Conservation (phyloP, 2,797 vertebrate genomes). For the Danio tinwini region DNA sequence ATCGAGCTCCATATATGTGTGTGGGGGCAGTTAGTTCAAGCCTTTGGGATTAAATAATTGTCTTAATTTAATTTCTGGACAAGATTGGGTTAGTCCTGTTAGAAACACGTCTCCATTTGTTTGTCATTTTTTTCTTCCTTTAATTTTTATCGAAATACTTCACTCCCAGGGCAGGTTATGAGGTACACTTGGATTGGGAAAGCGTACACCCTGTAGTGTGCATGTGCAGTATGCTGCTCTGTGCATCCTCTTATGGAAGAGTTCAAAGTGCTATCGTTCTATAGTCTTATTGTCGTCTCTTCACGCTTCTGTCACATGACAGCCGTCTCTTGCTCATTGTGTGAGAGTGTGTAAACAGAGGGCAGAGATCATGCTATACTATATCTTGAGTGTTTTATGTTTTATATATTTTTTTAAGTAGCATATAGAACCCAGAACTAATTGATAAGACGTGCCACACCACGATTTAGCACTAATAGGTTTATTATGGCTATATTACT, state of each 20-base stretch:
- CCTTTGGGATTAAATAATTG: constrained; percentile 59
- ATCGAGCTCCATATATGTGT: constrained; percentile 39
- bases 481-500: neutral
- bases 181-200: constrained; percentile 45
- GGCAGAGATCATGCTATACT: constrained; percentile 39
- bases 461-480: constrained; percentile 30
- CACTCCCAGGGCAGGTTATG: constrained; percentile 46
- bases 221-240: constrained; percentile 52
- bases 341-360: constrained; percentile 32
- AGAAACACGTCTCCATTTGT: constrained; percentile 36
- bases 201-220: constrained; percentile 43
- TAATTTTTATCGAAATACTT: constrained; percentile 27
- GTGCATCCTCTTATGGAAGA: constrained; percentile 50
- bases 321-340: constrained; percentile 37
- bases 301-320: constrained; percentile 38
- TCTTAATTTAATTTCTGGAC: constrained; percentile 68
- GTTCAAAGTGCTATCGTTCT: constrained; percentile 52
- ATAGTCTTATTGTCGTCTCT: constrained; percentile 54
- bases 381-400: constrained; percentile 43
- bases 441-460: constrained; percentile 39
- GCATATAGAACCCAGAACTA: constrained; percentile 39
- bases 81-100: constrained; percentile 48
- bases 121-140: neutral
- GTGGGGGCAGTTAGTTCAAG: constrained; percentile 39
- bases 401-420: constrained; percentile 42